phyloP scores from a whole-genome alignment of 2,888 invertebrate genomes.

The Catocala sponsa region DNA sequence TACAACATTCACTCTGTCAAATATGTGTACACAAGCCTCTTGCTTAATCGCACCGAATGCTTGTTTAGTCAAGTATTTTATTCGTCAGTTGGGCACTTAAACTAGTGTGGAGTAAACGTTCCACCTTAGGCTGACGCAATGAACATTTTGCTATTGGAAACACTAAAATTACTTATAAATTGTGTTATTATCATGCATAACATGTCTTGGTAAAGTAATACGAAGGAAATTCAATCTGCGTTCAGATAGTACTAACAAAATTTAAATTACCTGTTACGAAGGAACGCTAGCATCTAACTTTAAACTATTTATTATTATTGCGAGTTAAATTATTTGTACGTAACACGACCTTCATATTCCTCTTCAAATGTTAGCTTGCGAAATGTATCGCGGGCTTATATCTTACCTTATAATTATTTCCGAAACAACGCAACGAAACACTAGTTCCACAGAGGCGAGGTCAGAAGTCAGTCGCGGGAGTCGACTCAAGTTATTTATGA shows the following conservation, averaged over 20 bases:
- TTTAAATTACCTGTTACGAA: constrained; percentile 6
- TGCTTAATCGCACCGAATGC: constrained; percentile 31
- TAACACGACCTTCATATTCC: background rate
- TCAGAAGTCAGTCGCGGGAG: constrained; percentile 58
- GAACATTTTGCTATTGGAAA: background rate
- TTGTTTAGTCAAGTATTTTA: constrained; percentile 30
- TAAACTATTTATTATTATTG: constrained; percentile 1
- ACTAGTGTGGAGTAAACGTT: background rate
- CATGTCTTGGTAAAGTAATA: background rate
- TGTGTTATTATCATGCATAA: background rate
- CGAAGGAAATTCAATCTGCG: background rate
- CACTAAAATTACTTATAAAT: background rate
- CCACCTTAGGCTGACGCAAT: constrained; percentile 7
- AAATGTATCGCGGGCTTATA: constrained; percentile 25
- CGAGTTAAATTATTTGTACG: background rate
- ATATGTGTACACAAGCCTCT: constrained; percentile 20
- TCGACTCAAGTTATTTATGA: constrained; percentile 51
- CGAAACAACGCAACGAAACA: constrained; percentile 32
- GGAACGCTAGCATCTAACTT: constrained; percentile 11
- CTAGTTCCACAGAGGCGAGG: constrained; percentile 47
- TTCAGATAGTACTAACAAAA: background rate
- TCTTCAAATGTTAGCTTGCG: constrained; percentile 24
- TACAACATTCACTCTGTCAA: constrained; percentile 22
- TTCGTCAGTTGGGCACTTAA: constrained; percentile 18
- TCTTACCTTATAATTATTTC: constrained; percentile 26